Percentiles rank a stretch among this genome's conserved stretches.
These are phyloP conservation scores for Holcopasites calliopsidis DNA, from an alignment of 1,140 invertebrate genomes.

Conservation along the genomic window DNA sequence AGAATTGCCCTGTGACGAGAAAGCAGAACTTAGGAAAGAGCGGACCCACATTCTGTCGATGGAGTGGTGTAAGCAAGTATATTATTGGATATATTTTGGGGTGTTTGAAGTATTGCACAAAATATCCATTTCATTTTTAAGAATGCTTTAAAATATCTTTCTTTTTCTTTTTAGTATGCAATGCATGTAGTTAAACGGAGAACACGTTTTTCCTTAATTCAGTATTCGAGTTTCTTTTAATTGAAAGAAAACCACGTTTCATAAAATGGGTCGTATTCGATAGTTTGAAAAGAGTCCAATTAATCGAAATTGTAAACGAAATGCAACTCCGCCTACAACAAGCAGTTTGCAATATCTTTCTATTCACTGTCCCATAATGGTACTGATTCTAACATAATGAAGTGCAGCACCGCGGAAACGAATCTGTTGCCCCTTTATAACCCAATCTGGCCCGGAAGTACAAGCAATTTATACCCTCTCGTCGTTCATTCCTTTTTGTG, in stretches of 20 bases:
- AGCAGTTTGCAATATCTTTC: background rate
- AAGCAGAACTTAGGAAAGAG: no score
- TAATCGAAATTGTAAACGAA: background rate
- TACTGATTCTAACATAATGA: conserved; percentile 28
- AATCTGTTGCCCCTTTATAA: conserved; percentile 41
- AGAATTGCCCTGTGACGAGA: background rate
- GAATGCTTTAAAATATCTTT: no score
- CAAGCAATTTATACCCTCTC: conserved; percentile 35
- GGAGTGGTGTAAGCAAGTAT: background rate
- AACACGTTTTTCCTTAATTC: no score
- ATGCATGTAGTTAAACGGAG: no score
- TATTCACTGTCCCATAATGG: conserved; percentile 13
- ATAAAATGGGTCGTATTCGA: no score
- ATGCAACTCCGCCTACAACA: background rate
- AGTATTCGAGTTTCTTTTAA: no score
- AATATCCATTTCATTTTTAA: no score
- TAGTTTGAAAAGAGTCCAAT: background rate
- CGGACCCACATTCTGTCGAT: no score
- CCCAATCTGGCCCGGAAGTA: conserved; percentile 32
- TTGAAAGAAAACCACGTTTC: no score
- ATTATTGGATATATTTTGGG: background rate
- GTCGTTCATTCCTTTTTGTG: conserved; percentile 19
- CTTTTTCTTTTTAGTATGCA: no score
- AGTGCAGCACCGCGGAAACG: conserved; percentile 29
- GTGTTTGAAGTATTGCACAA: no score